Percentiles rank a stretch among this genome's conserved stretches.
Evolutionary conservation across 2,888 invertebrate genomes (phyloP).

Genomic region (Eupithecia pulchellata): DNA sequence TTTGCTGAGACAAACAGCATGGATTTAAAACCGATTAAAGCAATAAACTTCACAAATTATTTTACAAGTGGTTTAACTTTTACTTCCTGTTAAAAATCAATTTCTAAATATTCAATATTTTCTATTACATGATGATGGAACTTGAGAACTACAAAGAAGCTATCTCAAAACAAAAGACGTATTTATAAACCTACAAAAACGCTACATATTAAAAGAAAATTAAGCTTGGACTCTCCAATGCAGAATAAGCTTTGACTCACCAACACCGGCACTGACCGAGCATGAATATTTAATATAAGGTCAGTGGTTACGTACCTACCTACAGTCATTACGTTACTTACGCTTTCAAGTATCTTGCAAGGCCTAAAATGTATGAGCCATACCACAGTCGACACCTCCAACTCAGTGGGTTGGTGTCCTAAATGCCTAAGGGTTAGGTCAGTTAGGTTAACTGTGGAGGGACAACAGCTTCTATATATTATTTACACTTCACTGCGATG

Average conservation of each 20-base stretch:
- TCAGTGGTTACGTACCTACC: neutral
- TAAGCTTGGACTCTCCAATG: neutral
- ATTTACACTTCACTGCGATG: neutral
- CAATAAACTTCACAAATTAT: slow-evolving; percentile 17
- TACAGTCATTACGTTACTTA: neutral
- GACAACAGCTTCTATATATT: neutral
- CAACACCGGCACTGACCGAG: neutral
- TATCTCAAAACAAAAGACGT: slow-evolving; percentile 3
- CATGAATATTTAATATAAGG: neutral
- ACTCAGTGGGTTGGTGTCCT: neutral
- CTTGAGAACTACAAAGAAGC: neutral
- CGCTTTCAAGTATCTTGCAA: neutral
- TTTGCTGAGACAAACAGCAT: neutral
- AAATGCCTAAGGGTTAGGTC: neutral
- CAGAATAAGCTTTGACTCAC: neutral
- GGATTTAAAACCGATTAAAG: neutral
- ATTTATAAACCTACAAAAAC: neutral
- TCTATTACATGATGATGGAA: neutral
- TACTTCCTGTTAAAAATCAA: neutral
- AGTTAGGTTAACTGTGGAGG: neutral
- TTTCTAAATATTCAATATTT: neutral
- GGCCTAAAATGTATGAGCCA: neutral
- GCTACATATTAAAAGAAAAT: neutral
- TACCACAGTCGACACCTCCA: neutral
- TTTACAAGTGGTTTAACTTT: neutral